Percentiles rank a stretch among this genome's conserved stretches.
Conservation (phyloP, 2,113 vertebrate genomes). For the Labeo rohita region DNA sequence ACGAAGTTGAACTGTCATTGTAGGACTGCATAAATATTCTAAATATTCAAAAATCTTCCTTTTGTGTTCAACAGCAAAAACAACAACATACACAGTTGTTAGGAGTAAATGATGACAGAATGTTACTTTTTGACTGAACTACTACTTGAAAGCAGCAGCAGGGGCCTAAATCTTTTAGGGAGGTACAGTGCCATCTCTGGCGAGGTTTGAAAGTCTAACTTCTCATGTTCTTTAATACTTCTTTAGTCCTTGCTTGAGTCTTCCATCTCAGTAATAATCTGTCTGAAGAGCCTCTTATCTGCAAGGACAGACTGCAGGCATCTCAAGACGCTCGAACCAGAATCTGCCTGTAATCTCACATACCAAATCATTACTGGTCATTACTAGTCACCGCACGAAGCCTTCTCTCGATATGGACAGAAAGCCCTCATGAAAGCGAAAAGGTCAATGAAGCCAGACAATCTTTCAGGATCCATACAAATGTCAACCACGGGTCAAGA, state of each 20-base stretch:
- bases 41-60: too few relatives aligned
- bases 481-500: slow-evolving; percentile 34
- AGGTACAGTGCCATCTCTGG: neutral
- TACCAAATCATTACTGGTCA: neutral
- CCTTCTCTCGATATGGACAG: neutral
- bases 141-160: neutral
- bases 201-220: neutral
- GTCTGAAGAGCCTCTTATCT: slow-evolving; percentile 29
- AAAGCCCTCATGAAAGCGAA: neutral
- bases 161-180: neutral
- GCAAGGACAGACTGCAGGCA: slow-evolving; percentile 31
- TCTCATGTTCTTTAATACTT: slow-evolving; percentile 26
- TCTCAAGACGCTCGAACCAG: neutral
- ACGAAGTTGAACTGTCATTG: neutral
- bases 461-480: slow-evolving; percentile 21
- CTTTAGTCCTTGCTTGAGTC: slow-evolving; percentile 9
- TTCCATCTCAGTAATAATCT: slow-evolving; percentile 22
- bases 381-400: slow-evolving; percentile 1
- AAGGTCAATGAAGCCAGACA: slow-evolving; percentile 26
- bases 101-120: neutral
- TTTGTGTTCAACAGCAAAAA: neutral
- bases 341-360: slow-evolving; percentile 15
- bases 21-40: neutral
- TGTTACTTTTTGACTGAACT: neutral
- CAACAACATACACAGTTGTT: neutral